Conservation (phyloP, 1,140 invertebrate species). For the Atopsyche davidsoni region DNA sequence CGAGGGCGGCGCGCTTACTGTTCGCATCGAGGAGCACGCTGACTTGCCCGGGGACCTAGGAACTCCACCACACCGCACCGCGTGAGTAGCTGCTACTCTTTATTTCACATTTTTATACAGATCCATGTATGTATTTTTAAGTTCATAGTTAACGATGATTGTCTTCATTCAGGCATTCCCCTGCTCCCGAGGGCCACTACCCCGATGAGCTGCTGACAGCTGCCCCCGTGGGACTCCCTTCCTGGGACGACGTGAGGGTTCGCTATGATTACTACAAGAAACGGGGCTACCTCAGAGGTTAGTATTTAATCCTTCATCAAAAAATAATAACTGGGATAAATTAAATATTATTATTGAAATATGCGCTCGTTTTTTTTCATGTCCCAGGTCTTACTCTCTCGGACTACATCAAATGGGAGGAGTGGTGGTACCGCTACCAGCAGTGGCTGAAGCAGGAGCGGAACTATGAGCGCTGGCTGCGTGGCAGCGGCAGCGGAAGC, state of each 20-base stretch:
- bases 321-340: neutral
- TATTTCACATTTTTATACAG: neutral
- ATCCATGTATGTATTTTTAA: neutral
- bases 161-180: conserved; percentile 48
- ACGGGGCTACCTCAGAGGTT: conserved; percentile 67
- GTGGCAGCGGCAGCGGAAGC: conserved; percentile 39
- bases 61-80: conserved; percentile 19
- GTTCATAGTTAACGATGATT: neutral
- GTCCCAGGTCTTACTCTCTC: conserved; percentile 56
- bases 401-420: conserved; percentile 88
- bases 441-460: conserved; percentile 82
- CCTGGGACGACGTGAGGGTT: conserved; percentile 79
- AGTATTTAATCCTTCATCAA: conserved; percentile 8
- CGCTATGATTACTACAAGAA: conserved; percentile 83
- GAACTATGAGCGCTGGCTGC: conserved; percentile 71
- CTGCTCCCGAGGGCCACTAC: conserved; percentile 68
- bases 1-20: conserved; percentile 59
- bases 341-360: conserved; percentile 3
- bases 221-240: conserved; percentile 65
- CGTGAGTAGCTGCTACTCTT: conserved; percentile 14
- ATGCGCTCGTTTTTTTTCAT: conserved; percentile 2
- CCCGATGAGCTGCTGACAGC: conserved; percentile 66
- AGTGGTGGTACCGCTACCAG: conserved; percentile 91
- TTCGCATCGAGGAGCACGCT: conserved; percentile 61
- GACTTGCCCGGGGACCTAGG: conserved; percentile 39